Conservation (phyloP, 2,113 vertebrate species). For the Castor canadensis region DNA sequence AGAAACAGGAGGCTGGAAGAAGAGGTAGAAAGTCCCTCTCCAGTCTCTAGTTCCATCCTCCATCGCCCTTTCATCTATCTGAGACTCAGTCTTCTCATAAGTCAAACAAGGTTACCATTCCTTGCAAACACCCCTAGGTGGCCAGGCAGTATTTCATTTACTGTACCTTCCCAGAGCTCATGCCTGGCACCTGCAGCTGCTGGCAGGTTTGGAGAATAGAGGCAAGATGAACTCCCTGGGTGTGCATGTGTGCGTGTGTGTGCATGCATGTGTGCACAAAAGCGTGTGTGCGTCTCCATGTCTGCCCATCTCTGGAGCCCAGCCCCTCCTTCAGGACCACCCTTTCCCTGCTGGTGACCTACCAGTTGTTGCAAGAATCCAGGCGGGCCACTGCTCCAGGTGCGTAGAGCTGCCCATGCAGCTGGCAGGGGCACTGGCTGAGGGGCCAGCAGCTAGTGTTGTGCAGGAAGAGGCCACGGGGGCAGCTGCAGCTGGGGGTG, state of each 20-base stretch:
- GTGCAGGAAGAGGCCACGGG: slow-evolving; percentile 86
- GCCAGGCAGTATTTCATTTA: not conserved
- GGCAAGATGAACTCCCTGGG: accelerated
- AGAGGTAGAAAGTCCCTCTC: not conserved
- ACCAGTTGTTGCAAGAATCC: slow-evolving; percentile 93
- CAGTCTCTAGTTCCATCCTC: not conserved
- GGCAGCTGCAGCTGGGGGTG: slow-evolving; percentile 89
- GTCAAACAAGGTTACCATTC: not conserved
- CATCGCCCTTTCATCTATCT: accelerated
- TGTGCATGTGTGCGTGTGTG: not conserved
- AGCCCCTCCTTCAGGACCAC: not conserved
- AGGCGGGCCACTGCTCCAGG: slow-evolving; percentile 69
- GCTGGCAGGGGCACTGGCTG: slow-evolving; percentile 86
- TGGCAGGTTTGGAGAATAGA: not conserved
- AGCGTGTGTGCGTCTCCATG: not conserved
- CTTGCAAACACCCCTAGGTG: accelerated
- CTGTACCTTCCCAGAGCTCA: too few species aligned
- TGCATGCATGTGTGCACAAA: not conserved
- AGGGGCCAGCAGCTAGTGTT: slow-evolving; percentile 86
- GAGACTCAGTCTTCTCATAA: not conserved
- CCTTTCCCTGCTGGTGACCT: not conserved
- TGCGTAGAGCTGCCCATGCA: slow-evolving; percentile 82
- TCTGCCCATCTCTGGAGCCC: not conserved
- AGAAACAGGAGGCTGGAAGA: not conserved
- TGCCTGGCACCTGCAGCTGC: not conserved